These are phyloP conservation scores for Protobothrops mucrosquamatus DNA, from an alignment of 2,113 vertebrate species.

Conservation along the genomic window DNA sequence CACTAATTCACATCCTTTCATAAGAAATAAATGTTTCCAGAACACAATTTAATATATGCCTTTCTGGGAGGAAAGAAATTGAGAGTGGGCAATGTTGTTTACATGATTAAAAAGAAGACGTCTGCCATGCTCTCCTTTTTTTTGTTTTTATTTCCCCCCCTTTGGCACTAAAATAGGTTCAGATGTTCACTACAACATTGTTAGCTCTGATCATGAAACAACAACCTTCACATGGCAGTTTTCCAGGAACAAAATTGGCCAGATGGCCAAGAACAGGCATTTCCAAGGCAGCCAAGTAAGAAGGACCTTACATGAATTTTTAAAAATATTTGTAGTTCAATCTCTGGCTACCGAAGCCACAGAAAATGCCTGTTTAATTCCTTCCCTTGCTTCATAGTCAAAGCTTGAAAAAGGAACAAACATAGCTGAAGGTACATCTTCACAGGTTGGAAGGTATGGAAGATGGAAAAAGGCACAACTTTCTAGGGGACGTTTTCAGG, in stretches of 20 bases:
- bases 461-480: background rate
- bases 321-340: background rate
- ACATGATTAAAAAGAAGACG: background rate
- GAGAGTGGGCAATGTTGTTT: background rate
- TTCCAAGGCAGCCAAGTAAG: background rate
- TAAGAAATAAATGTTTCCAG: background rate
- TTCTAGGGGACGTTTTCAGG: background rate
- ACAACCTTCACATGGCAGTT: background rate
- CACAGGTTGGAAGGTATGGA: background rate
- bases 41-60: background rate
- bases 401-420: background rate
- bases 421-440: background rate
- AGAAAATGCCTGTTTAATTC: background rate
- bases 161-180: background rate
- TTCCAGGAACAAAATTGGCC: background rate
- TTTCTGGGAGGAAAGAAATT: background rate
- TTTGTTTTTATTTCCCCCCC: background rate
- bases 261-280: background rate
- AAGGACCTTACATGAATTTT: background rate
- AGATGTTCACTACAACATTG: background rate
- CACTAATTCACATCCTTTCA: background rate
- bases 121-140: background rate
- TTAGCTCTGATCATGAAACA: background rate
- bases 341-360: background rate
- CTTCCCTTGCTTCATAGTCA: background rate